Base-by-base conservation (phyloP, 2,888 invertebrate species). In the Rhagonycha fulva region DNA sequence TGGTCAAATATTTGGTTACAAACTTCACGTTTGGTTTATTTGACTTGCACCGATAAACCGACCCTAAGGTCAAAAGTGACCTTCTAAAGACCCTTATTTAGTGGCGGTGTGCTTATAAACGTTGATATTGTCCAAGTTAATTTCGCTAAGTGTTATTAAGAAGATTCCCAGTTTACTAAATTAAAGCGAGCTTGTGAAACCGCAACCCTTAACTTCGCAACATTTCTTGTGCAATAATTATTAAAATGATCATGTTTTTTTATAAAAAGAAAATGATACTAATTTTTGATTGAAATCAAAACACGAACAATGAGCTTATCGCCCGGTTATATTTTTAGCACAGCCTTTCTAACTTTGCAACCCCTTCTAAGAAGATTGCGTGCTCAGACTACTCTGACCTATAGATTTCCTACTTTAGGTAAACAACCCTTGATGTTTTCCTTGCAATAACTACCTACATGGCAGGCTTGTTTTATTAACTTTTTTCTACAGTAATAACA, bases 341-440 rank as follows among this genome's bases (percentile, higher is more conserved):
- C 23, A 60, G 19, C 62, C 62, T 70, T 70, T 70, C 60, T 62
- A 60, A 70, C 61, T 70, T 60, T 70, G 19, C 70, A 70, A 62
- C 70, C 61, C 47, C 62, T 70, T 66, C 63, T 66, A 32, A 63
- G 32, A 26, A n/a, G 63, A 26, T 71, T 62, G 71, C 71, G 66
- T 71, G 71, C 19, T 66, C 23, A 23, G 71, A 71, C 47, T 71
- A 32, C 63, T 66, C 66, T 71, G 66, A 66, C 71, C 71, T 30
- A 71, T 66, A 71, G 71, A 66, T 71, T 66, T 71, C 66, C 63
- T 14, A 23, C 23, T 14, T 66, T 71, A 71, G 71, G 71, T 71
- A 71, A 71, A 71, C 71, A 71, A 71, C 71, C 71, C 71, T 62
- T 71, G 71, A 71, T 71, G 62, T 70, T 62, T 14, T 66, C 26